phyloP scores from a whole-genome alignment of 1,140 invertebrate species.

The Trichonephila inaurata region DNA sequence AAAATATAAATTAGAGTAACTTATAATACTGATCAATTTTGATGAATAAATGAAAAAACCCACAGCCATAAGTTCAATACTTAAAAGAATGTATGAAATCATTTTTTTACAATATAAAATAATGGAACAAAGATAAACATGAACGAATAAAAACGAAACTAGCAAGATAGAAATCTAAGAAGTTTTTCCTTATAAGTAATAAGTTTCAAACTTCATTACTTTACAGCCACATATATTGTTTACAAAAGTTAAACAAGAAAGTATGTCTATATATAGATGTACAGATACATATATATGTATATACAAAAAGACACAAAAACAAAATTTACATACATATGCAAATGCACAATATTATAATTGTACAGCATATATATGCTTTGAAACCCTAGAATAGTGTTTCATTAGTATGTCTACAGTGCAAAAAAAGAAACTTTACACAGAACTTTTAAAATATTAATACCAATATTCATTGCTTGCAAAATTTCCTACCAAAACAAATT shows the following conservation, averaged over 20 bases:
- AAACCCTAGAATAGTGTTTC: slow-evolving; percentile 29
- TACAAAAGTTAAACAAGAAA: slow-evolving; percentile 12
- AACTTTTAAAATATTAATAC: too few species aligned
- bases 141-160: not conserved
- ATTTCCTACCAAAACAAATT: too few species aligned
- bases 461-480: too few species aligned
- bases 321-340: slow-evolving; percentile 10
- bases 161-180: not conserved
- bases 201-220: not conserved
- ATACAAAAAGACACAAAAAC: slow-evolving; percentile 20
- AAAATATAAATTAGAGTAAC: not conserved
- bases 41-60: not conserved
- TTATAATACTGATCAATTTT: not conserved
- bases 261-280: slow-evolving; percentile 27
- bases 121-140: not conserved
- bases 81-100: not conserved
- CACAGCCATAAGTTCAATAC: not conserved
- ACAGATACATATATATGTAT: not conserved
- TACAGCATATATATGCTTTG: slow-evolving; percentile 14
- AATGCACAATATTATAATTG: not conserved
- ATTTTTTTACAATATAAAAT: not conserved
- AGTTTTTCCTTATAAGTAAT: not conserved
- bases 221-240: not conserved
- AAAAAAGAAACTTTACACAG: not conserved
- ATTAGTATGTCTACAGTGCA: not conserved